Evolutionary conservation across 1,140 invertebrate genomes (phyloP).

Genomic region (Drosophila nebulosa): DNA sequence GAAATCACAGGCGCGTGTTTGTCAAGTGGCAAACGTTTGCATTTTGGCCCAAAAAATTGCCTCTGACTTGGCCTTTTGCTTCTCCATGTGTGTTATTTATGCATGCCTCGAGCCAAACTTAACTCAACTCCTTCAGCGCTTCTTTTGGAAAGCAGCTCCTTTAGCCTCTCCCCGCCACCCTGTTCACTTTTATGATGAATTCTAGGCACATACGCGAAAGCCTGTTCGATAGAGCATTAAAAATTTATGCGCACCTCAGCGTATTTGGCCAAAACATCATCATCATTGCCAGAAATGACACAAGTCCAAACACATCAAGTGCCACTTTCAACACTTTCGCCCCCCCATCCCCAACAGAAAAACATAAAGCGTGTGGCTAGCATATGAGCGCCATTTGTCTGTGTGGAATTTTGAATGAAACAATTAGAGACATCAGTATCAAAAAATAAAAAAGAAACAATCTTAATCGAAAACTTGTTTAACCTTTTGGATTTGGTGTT

Average conservation of each 20-base stretch:
- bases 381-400: slow-evolving; percentile 3
- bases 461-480: neutral
- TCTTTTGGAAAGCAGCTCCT: neutral
- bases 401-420: slow-evolving; percentile 4
- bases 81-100: slow-evolving; percentile 56
- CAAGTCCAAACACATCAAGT: slow-evolving; percentile 6
- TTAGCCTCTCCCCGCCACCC: neutral
- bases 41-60: slow-evolving; percentile 64
- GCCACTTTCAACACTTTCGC: slow-evolving; percentile 42
- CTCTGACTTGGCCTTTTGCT: slow-evolving; percentile 53
- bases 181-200: slow-evolving; percentile 60
- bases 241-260: slow-evolving; percentile 74
- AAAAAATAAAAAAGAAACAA: neutral
- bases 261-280: slow-evolving; percentile 19
- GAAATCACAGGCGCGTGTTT: slow-evolving; percentile 74
- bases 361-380: neutral
- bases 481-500: too few species aligned
- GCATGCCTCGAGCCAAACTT: slow-evolving; percentile 43
- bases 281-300: slow-evolving; percentile 21
- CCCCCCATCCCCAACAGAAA: neutral
- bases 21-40: slow-evolving; percentile 79
- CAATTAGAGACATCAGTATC: neutral
- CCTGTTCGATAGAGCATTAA: slow-evolving; percentile 50
- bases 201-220: slow-evolving; percentile 63
- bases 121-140: slow-evolving; percentile 4